Conservation (phyloP, 2,797 vertebrate genomes). For the Sciurus vulgaris region DNA sequence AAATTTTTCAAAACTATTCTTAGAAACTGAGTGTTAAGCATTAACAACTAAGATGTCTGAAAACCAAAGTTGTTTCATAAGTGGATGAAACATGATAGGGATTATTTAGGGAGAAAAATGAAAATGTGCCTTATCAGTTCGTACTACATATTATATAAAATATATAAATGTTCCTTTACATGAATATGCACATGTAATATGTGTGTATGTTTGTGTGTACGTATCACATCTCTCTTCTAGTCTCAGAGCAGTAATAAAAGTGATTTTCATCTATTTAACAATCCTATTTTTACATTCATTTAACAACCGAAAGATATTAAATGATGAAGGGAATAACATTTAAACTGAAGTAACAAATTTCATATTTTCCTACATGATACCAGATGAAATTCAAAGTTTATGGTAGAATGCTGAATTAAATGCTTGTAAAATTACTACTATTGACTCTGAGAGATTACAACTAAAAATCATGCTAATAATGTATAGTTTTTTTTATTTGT, state of each 20-base stretch:
- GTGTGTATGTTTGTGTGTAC: neutral
- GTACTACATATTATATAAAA: neutral
- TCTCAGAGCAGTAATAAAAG: neutral
- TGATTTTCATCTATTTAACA: neutral
- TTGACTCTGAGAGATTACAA: neutral
- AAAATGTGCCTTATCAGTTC: neutral
- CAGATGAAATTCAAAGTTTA: neutral
- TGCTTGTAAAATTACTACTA: neutral
- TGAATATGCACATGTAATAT: neutral
- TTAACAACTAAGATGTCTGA: neutral
- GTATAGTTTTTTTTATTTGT: neutral
- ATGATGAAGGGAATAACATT: neutral
- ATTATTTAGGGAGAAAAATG: neutral
- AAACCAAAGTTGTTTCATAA: neutral
- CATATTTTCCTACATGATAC: neutral
- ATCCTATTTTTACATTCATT: neutral
- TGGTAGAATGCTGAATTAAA: neutral
- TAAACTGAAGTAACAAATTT: neutral
- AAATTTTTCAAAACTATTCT: slow-evolving; percentile 3
- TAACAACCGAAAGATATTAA: slow-evolving; percentile 6
- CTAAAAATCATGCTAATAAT: neutral
- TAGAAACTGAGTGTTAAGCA: slow-evolving; percentile 13
- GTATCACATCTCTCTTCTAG: neutral
- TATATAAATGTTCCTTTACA: neutral
- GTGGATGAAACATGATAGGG: neutral